Evolutionary conservation across 2,888 invertebrate genomes (phyloP).

Genomic region (Erebia epiphron): DNA sequence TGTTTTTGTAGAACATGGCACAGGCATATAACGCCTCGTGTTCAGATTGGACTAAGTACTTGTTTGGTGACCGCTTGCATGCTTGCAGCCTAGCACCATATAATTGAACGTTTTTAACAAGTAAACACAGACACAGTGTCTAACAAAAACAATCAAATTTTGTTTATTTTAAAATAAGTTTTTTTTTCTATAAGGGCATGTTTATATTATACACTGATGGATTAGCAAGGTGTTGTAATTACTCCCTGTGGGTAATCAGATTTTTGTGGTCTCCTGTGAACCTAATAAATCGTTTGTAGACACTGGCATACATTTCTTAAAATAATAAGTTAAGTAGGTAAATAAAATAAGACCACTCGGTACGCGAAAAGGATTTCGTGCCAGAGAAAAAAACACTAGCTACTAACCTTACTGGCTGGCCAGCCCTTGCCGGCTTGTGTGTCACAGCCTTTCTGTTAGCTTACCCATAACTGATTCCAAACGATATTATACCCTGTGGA

Average conservation of each 20-base stretch:
- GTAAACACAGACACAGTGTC: too few relatives aligned
- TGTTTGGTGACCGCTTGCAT: too few relatives aligned
- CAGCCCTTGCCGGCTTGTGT: background rate
- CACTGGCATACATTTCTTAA: background rate
- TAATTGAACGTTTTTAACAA: too few relatives aligned
- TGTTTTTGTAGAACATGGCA: too few relatives aligned
- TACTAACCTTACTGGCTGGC: background rate
- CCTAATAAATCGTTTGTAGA: background rate
- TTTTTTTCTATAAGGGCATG: too few relatives aligned
- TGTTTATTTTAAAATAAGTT: too few relatives aligned
- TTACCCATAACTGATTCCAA: conserved; percentile 28
- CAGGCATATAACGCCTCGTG: too few relatives aligned
- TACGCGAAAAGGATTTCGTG: background rate
- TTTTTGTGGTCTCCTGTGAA: background rate
- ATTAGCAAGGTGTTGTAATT: background rate
- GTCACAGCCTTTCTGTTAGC: conserved; percentile 1
- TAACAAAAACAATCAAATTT: too few relatives aligned
- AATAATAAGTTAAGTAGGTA: background rate
- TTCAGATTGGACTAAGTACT: too few relatives aligned
- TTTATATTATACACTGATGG: background rate
- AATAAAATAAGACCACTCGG: background rate
- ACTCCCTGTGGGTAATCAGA: background rate
- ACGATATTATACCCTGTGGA: conserved; percentile 49
- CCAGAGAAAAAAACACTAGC: background rate
- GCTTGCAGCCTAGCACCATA: too few relatives aligned